Percentiles rank a stretch among this genome's conserved stretches.
phyloP scores from a whole-genome alignment of 1,140 invertebrate species.

The Pectinophora gossypiella region DNA sequence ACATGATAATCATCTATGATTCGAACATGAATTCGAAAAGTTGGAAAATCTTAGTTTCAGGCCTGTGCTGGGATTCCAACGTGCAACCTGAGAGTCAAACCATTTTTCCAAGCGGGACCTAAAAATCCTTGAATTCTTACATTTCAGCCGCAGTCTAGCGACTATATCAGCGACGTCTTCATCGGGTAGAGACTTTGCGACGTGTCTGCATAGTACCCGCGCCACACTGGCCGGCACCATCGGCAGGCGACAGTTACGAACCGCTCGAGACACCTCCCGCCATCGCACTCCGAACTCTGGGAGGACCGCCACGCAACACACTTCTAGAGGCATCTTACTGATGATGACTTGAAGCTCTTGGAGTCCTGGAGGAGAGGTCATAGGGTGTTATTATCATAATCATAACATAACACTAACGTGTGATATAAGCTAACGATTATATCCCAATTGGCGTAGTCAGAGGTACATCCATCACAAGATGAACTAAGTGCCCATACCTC shows the following conservation, averaged over 20 bases:
- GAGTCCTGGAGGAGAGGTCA: slow-evolving; percentile 40
- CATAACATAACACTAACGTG: no score
- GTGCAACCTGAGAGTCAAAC: no score
- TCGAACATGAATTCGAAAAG: no score
- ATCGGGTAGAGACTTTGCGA: slow-evolving; percentile 17
- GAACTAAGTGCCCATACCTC: no score
- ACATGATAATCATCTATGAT: no score
- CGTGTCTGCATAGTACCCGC: slow-evolving; percentile 33
- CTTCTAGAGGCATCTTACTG: slow-evolving; percentile 38
- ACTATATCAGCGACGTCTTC: slow-evolving; percentile 46
- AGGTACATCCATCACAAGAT: no score
- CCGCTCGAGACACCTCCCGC: slow-evolving; percentile 33
- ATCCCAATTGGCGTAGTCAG: no score
- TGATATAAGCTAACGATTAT: no score
- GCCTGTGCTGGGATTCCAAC: no score
- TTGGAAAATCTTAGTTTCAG: no score
- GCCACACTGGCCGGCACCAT: slow-evolving; percentile 49
- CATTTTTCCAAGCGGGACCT: no score
- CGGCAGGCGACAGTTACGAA: slow-evolving; percentile 37
- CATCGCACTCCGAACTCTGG: slow-evolving; percentile 50
- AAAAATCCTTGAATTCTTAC: slow-evolving; percentile 25
- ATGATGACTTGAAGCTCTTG: slow-evolving; percentile 40
- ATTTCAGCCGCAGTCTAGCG: slow-evolving; percentile 32
- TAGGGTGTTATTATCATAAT: no score
- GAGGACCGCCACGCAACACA: slow-evolving; percentile 30